Base-by-base conservation (phyloP, 2,888 invertebrate species). In the Cantharis nigra region DNA sequence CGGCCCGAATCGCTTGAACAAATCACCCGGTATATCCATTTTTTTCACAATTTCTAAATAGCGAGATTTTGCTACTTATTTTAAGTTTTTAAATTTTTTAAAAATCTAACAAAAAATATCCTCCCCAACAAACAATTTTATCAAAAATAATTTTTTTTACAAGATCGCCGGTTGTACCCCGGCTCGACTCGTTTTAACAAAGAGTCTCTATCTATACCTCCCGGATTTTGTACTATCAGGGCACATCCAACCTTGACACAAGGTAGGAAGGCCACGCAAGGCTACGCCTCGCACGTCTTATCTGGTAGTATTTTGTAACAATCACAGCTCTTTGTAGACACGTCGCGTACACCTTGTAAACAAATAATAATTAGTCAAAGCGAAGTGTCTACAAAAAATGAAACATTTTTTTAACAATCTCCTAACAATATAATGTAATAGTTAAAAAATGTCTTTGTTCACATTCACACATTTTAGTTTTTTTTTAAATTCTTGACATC, bases 111-210 rank as follows among this genome's bases (percentile, higher is more conserved):
- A 90, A 90, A 90, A 89, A 89, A 89, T 89, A 89, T 89, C 88
- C 89, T 89, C 89, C 89, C 89, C 89, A 89, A 91, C 91, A 91
- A 91, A 89, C 88, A 91, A 91, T 90, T 90, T 91, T 92, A 91
- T 91, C 91, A 92, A 91, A 91, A 91, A 91, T 92, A 91, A 90
- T 91, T 91, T 90, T 90, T 89, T 90, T 89, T 89, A 88, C 87
- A 88, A 81, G 79, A 74, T 75, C 49, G 81, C 83, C 84, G 84
- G 83, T 81, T 79, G 79, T 73, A 76, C 78, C 78, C 81, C 81
- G 82, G 76, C 75, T 76, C 79, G 82, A 81, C 49, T 79, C 80
- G 81, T 79, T 14, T 26, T 67, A 69, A 16, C 30, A 81, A 49
- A 49, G 49, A 49, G 84, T 82, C 83, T 81, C 83, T 82, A 85